These are phyloP conservation scores for Protodeltote pygarga DNA, from an alignment of 2,888 invertebrate species.

Conservation along the genomic window DNA sequence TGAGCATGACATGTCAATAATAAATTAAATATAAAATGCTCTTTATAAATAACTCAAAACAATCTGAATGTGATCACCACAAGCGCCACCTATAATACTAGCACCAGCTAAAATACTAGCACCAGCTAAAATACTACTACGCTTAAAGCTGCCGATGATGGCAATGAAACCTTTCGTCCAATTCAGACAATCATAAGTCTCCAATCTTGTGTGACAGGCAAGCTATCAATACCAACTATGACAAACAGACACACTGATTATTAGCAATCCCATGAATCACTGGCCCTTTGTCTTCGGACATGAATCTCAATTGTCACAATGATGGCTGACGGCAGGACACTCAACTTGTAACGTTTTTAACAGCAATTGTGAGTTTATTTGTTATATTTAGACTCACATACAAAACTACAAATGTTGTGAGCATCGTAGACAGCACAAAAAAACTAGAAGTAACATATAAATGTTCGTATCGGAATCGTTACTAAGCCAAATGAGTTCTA, in stretches of 20 bases:
- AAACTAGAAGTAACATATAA: no score
- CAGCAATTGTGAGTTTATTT: constrained; percentile 12
- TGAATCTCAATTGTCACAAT: constrained; percentile 59
- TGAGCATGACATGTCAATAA: no score
- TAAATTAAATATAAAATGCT: no score
- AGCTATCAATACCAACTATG: constrained; percentile 57
- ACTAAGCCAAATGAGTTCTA: no score
- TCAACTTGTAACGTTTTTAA: constrained; percentile 45
- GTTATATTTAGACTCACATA: no score
- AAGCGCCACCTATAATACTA: no score
- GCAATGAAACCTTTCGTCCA: constrained; percentile 24
- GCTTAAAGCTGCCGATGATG: not conserved
- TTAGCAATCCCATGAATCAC: constrained; percentile 59
- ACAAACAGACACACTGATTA: constrained; percentile 55
- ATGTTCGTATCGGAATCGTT: no score
- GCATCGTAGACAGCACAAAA: no score
- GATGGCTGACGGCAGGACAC: constrained; percentile 48
- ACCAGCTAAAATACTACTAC: not conserved
- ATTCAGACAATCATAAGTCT: constrained; percentile 33
- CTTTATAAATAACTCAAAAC: no score
- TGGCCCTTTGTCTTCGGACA: constrained; percentile 44
- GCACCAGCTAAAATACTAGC: no score
- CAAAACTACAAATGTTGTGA: no score
- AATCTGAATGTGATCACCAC: no score
- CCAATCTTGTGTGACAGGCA: constrained; percentile 45